Evolutionary conservation across 2,888 invertebrate genomes (phyloP), one percentile per base, ranked within the genome.

Genomic region (Morpho achilles): DNA sequence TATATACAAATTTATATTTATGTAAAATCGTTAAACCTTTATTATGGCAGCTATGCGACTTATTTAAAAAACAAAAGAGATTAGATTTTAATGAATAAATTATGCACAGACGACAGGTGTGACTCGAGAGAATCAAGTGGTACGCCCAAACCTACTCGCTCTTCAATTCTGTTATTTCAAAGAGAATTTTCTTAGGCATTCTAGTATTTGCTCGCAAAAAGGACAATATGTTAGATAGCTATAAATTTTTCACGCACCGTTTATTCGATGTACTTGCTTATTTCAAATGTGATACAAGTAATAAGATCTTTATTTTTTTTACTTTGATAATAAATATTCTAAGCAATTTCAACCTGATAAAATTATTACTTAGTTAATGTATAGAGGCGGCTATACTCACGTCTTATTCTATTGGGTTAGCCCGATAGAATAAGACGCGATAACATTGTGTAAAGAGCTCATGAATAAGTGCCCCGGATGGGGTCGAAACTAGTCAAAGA

Each of bases 81-180:
- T 51, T 40, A 58, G 41, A 62, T 55, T 60, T 43, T 54, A 49
- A 55, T 44, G 45, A 48, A 39, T 40, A 52, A 10, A 46, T 10
- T 32, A n/a, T 59, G 41, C 16, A 22, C 50, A 41, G 16, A 22
- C 46, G 61, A 53, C 66, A 66, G 66, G 67, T 66, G 67, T 64
- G 62, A 57, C 64, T 61, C 62, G 32, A 47, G 59, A 61, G 59
- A 60, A 50, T 52, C 63, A 63, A 53, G 58, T 58, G 60, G 54
- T 52, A 52, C 60, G 52, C 60, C 60, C 58, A 57, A 3, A 32
- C 32, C 32, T 32, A 32, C 32, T 32, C 32, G 5, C 32, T 5
- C 32, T 32, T 32, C 32, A 32, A 32, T 32, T 32, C 32, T 32
- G 32, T 32, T 32, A 32, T 32, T 32, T 32, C 32, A 2, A 32